These are phyloP conservation scores for Colletes gigas DNA, from an alignment of 1,140 invertebrate species.

Conservation along the genomic window DNA sequence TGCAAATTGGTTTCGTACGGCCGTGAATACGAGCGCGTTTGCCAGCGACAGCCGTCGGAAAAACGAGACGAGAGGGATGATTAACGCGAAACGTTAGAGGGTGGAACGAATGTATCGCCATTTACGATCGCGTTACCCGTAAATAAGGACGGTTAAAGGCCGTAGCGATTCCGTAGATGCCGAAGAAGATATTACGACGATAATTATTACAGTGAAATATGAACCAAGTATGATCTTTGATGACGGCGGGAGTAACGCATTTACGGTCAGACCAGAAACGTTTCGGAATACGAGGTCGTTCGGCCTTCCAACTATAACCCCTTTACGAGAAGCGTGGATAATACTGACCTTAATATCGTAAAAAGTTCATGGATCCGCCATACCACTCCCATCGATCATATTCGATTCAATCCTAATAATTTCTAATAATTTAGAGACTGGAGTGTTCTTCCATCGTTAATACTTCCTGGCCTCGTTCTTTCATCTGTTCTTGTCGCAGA, in stretches of 20 bases:
- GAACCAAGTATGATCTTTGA: background rate
- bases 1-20: conserved; percentile 28
- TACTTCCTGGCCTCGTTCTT: too few relatives aligned
- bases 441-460: too few relatives aligned
- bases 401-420: too few relatives aligned
- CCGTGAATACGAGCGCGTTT: conserved; percentile 18
- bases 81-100: background rate
- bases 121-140: conserved; percentile 1
- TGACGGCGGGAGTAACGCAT: background rate
- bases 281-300: conserved; percentile 24
- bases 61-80: conserved; percentile 27
- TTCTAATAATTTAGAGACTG: too few relatives aligned
- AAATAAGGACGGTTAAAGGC: background rate
- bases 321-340: conserved; percentile 15
- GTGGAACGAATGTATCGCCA: background rate
- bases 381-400: too few relatives aligned
- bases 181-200: background rate
- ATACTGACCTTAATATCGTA: background rate
- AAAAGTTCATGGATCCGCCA: background rate
- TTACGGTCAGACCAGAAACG: conserved; percentile 11
- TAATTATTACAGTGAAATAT: conserved; percentile 22
- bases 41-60: background rate
- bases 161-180: background rate
- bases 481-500: too few relatives aligned
- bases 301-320: background rate